These are phyloP conservation scores for Acanthosoma haemorrhoidale DNA, from an alignment of 2,888 invertebrate species.

Conservation along the genomic window DNA sequence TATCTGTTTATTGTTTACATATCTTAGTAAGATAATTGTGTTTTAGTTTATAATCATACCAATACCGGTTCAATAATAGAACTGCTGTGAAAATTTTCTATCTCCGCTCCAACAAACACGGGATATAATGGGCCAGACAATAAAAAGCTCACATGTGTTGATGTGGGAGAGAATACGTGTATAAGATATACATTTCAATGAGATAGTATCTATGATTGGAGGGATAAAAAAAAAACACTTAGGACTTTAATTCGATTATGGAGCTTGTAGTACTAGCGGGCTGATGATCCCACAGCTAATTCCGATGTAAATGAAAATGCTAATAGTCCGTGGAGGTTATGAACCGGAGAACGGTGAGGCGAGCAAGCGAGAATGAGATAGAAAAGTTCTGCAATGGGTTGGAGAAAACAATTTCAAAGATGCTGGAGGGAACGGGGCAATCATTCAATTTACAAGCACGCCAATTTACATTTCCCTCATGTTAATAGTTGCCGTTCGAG, in stretches of 20 bases:
- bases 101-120: too few relatives aligned
- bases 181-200: background rate
- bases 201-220: background rate
- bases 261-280: too few relatives aligned
- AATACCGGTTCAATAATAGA: too few relatives aligned
- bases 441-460: constrained; percentile 23
- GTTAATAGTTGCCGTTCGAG: too few relatives aligned
- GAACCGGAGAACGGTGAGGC: too few relatives aligned
- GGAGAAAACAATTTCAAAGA: too few relatives aligned
- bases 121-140: background rate
- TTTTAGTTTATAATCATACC: too few relatives aligned
- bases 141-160: background rate
- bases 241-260: constrained; percentile 4
- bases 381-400: too few relatives aligned
- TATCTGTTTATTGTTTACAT: too few relatives aligned
- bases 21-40: too few relatives aligned
- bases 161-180: background rate
- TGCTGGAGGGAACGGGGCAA: background rate
- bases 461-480: constrained; percentile 20
- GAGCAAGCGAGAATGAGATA: too few relatives aligned
- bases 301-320: constrained; percentile 10
- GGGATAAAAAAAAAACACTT: background rate
- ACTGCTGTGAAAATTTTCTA: too few relatives aligned
- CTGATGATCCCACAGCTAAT: background rate
- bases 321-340: background rate